Percentiles rank a stretch among this genome's conserved stretches.
These are phyloP conservation scores for Falco columbarius DNA, from an alignment of 2,797 vertebrate genomes.

Conservation along the genomic window DNA sequence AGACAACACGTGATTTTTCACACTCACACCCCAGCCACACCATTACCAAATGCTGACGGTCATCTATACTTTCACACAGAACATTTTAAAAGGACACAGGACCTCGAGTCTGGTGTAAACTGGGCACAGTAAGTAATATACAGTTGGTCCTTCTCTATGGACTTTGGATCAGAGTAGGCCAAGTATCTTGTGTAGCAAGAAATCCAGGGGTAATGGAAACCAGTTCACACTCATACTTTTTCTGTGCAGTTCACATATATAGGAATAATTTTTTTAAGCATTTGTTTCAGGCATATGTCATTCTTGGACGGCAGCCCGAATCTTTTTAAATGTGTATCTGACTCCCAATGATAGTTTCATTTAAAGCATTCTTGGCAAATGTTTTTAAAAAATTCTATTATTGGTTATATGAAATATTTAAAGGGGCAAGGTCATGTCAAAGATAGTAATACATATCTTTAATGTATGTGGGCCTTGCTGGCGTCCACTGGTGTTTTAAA, in stretches of 20 bases:
- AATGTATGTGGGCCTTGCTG: conserved; percentile 17
- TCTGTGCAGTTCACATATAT: background rate
- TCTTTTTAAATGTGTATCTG: background rate
- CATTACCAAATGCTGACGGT: background rate
- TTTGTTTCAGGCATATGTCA: conserved; percentile 43
- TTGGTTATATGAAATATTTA: conserved; percentile 39
- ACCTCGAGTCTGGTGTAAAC: background rate
- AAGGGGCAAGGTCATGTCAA: conserved; percentile 34
- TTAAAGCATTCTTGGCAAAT: conserved; percentile 52
- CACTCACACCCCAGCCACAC: background rate
- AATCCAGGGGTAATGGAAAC: background rate
- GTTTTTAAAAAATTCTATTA: conserved; percentile 10
- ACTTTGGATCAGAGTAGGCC: background rate
- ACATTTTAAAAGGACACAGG: background rate
- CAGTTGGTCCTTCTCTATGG: background rate
- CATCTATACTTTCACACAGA: background rate
- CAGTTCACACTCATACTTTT: background rate
- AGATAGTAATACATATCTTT: conserved; percentile 29
- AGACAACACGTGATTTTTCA: background rate
- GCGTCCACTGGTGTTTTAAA: background rate
- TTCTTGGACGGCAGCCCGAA: conserved; percentile 28
- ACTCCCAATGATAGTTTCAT: conserved; percentile 17
- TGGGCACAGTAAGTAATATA: accelerated
- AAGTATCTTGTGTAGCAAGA: background rate
- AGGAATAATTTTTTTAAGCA: conserved; percentile 1